Base-by-base conservation (phyloP, 1,140 invertebrate species). In the Drosophila lacteicornis region DNA sequence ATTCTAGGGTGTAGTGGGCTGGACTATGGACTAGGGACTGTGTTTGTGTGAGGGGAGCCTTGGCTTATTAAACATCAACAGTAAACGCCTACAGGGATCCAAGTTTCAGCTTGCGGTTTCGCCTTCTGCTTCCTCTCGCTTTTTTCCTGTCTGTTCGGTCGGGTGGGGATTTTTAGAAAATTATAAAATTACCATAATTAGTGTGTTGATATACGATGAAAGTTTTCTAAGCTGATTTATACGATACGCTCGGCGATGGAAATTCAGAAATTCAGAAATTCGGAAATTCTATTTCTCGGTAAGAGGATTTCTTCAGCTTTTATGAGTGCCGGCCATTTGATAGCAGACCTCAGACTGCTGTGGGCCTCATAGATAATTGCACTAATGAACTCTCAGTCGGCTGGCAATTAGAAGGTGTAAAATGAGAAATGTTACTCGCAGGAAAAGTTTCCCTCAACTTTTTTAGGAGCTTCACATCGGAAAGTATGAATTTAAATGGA, bases 111-210 rank as follows among this genome's bases (percentile, higher is more conserved):
- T 60, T 69, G 73, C 45, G 66, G 73, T 70, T 70, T 69, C 55
- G 55, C 55, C 63, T 69, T 69, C 53, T 60, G 49, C 19, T 77
- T 65, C 61, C 73, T 45, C 50, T 75, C 71, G 36, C 38, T 22
- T 40, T 17, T 38, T 45, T n/a, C 22, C 11, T 33, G 13, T 62
- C 43, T 33, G 27, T 27, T 27, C 9, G 43, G 33, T 22, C 42
- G 40, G 19, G 50, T 49, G 56, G 42, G 56, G 55, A 49, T 82
- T 82, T 83, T 83, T 83, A 83, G 65, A 83, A 83, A 82, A 83
- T 83, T 83, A 83, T 83, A 83, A 83, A 83, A 83, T 83, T 83
- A 83, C 80, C 80, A 83, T 83, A 83, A 83, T 83, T 83, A 83
- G 80, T 76, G 80, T 83, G 80, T 83, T 83, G 80, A 83, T 83